Percentiles rank a stretch among this genome's conserved stretches.
Evolutionary conservation across 1,140 invertebrate species (phyloP).

Genomic region (Homarus americanus): DNA sequence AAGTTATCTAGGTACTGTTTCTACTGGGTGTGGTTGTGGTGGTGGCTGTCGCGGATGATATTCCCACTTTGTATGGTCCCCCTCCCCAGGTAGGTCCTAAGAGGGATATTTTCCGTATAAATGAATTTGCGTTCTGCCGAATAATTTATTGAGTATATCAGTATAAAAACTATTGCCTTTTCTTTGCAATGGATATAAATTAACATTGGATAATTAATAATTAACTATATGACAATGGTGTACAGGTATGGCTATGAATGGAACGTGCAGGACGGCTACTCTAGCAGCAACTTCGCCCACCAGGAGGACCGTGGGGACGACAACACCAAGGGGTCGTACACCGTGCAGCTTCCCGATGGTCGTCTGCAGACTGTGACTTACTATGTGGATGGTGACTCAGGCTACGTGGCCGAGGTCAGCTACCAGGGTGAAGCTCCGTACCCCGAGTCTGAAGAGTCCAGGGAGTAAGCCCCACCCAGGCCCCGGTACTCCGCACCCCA

Average conservation of each 20-base stretch:
- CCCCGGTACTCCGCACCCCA: not conserved
- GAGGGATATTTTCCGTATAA: too few relatives aligned
- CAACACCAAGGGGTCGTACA: slow-evolving; percentile 48
- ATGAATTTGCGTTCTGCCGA: too few relatives aligned
- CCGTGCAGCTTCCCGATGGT: slow-evolving; percentile 45
- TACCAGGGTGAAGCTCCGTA: slow-evolving; percentile 49
- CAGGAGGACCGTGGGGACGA: slow-evolving; percentile 33
- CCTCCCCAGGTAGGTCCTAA: not conserved
- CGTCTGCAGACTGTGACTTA: slow-evolving; percentile 36
- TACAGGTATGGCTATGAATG: slow-evolving; percentile 20
- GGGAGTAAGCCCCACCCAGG: slow-evolving; percentile 23
- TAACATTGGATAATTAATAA: too few relatives aligned
- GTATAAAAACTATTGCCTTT: too few relatives aligned
- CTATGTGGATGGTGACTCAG: slow-evolving; percentile 49
- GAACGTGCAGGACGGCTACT: slow-evolving; percentile 11
- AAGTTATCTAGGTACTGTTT: not conserved
- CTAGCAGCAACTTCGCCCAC: slow-evolving; percentile 29
- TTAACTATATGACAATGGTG: too few relatives aligned
- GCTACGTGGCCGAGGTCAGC: slow-evolving; percentile 47
- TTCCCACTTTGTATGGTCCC: not conserved
- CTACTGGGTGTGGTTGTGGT: slow-evolving; percentile 1
- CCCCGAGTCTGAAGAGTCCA: slow-evolving; percentile 37
- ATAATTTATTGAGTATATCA: too few relatives aligned
- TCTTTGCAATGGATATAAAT: too few relatives aligned
- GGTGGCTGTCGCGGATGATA: not conserved